Conservation (phyloP, 2,797 vertebrate genomes). For the Brachymystax lenok region DNA sequence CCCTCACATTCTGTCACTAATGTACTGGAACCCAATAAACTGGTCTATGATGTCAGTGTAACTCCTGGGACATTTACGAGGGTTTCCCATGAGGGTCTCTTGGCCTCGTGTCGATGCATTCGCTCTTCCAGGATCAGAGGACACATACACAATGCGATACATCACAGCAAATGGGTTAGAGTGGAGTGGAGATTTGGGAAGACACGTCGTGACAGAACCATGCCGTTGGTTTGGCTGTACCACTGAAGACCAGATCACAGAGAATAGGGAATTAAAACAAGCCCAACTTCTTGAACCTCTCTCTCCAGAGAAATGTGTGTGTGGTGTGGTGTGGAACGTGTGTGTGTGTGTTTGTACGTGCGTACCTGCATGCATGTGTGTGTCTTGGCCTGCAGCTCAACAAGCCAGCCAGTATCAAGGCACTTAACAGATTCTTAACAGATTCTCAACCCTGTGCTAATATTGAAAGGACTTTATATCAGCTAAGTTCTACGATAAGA, state of each 20-base stretch:
- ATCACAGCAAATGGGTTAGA: too few relatives aligned
- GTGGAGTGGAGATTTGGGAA: too few relatives aligned
- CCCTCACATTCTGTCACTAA: neutral
- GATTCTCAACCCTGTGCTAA: constrained; percentile 17
- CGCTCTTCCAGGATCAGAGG: too few relatives aligned
- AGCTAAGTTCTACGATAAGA: neutral
- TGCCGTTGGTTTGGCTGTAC: too few relatives aligned
- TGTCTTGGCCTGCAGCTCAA: neutral
- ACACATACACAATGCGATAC: too few relatives aligned
- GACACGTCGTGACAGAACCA: too few relatives aligned
- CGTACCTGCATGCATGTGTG: neutral
- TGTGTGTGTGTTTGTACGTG: neutral
- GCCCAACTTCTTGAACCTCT: constrained; percentile 45
- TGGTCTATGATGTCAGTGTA: too few relatives aligned
- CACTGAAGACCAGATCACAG: constrained; percentile 42
- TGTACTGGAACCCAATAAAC: too few relatives aligned
- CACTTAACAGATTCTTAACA: constrained; percentile 3
- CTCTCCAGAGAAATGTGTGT: constrained; percentile 7
- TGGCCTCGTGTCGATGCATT: too few relatives aligned
- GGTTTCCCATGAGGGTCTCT: too few relatives aligned
- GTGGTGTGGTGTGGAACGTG: neutral
- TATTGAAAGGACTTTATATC: constrained; percentile 2
- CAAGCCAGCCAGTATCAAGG: constrained; percentile 28
- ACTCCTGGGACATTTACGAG: too few relatives aligned
- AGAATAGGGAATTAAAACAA: constrained; percentile 68